A percentile compares a stretch with the other conserved stretches of the same genome.
Conservation (phyloP, 2,797 vertebrate genomes). For the Myotis vivesi region DNA sequence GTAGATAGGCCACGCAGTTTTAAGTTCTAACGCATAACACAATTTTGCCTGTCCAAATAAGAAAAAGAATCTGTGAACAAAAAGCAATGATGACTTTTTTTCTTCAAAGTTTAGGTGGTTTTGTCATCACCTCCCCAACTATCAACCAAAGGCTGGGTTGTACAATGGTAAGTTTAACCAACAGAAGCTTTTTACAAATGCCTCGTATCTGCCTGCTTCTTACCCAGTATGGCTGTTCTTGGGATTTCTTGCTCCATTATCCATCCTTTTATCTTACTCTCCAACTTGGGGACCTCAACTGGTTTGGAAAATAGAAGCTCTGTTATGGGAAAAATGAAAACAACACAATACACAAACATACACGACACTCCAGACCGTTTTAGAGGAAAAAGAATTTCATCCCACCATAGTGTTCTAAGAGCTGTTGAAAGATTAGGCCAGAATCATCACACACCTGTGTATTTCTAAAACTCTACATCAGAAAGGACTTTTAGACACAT, state of each 20-base stretch:
- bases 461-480: not conserved
- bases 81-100: not conserved
- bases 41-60: not conserved
- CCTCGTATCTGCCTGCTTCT: not conserved
- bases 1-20: not conserved
- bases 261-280: slow-evolving; percentile 29
- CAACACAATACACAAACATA: not conserved
- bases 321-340: slow-evolving; percentile 26
- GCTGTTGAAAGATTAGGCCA: not conserved
- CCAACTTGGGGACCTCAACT: not conserved
- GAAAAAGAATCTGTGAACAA: not conserved
- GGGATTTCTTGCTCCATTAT: slow-evolving; percentile 37
- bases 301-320: not conserved
- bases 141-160: not conserved
- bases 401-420: not conserved
- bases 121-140: not conserved
- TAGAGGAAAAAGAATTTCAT: not conserved
- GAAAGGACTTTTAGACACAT: not conserved
- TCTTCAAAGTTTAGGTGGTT: not conserved
- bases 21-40: not conserved
- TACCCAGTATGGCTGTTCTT: slow-evolving; percentile 24
- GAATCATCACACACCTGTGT: not conserved
- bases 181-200: not conserved
- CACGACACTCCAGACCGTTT: not conserved
- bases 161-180: not conserved